These are phyloP conservation scores for Phacellophora camtschatica DNA, from an alignment of 30 jellyfish, hydroid and myxozoan genomes.

Conservation along the genomic window DNA sequence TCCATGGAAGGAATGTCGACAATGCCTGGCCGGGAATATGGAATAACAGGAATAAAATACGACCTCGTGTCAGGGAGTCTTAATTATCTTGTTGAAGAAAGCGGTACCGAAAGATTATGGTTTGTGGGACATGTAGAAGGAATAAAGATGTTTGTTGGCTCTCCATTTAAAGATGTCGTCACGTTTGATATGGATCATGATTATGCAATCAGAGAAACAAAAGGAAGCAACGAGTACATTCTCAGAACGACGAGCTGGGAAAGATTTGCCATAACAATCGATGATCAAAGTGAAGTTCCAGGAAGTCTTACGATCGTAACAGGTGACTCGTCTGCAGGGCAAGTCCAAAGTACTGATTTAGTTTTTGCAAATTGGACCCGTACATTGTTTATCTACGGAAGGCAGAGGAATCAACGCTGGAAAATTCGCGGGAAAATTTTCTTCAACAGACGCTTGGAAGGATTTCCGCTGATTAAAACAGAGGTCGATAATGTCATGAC, in stretches of 20 bases:
- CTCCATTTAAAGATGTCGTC: constrained; percentile 34
- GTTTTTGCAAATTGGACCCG: not conserved
- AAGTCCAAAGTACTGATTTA: not conserved
- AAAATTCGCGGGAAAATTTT: constrained; percentile 1
- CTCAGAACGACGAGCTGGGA: constrained; percentile 7
- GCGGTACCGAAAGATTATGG: not conserved
- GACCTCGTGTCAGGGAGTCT: not conserved
- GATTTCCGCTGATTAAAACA: constrained; percentile 13
- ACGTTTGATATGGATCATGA: constrained; percentile 12
- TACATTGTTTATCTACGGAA: constrained; percentile 9
- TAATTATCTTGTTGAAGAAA: not conserved
- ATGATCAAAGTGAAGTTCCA: constrained; percentile 14
- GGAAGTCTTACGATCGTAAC: constrained; percentile 5
- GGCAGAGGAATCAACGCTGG: not conserved
- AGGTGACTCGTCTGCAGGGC: not conserved
- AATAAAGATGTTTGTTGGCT: constrained; percentile 24
- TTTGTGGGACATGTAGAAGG: constrained; percentile 13
- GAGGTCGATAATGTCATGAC: not conserved
- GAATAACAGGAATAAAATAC: not conserved
- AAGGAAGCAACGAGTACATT: constrained; percentile 21
- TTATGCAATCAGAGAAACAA: not conserved
- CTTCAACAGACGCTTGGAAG: constrained; percentile 32
- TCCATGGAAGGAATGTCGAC: constrained; percentile 32
- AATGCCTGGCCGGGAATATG: not conserved
- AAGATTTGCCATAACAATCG: constrained; percentile 11